Evolutionary conservation across 2,797 vertebrate species (phyloP).

Genomic region (Acrossocheilus fasciatus): DNA sequence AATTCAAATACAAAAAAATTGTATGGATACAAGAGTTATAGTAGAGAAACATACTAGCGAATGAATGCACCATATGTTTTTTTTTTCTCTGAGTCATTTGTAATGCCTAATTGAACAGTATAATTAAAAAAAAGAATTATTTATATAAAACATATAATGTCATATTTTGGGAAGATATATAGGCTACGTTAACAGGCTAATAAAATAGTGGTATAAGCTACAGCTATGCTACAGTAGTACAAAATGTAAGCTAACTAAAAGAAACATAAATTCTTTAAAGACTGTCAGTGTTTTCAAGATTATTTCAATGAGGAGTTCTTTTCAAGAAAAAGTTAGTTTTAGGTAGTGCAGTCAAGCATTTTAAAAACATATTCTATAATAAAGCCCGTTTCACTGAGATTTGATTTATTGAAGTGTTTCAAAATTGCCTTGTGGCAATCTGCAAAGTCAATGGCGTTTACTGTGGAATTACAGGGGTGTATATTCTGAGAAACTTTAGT

Average conservation of each 20-base stretch:
- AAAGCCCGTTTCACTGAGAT: slow-evolving; percentile 2
- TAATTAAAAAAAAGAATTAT: not conserved
- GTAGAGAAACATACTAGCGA: not conserved
- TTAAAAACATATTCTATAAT: not conserved
- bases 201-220: not conserved
- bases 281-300: not conserved
- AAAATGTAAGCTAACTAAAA: not conserved
- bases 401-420: not conserved
- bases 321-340: not conserved
- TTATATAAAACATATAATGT: not conserved
- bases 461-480: not conserved
- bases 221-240: not conserved
- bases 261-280: not conserved
- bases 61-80: not conserved
- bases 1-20: not conserved
- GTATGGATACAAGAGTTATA: not conserved
- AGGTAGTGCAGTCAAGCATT: not conserved
- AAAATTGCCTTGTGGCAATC: slow-evolving; percentile 18
- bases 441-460: not conserved
- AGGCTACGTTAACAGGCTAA: not conserved
- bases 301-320: not conserved
- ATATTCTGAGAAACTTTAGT: not conserved
- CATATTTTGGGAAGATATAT: not conserved
- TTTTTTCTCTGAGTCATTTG: not conserved
- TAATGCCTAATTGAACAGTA: not conserved